Evolutionary conservation across 2,797 vertebrate genomes (phyloP).

Genomic region (Neopelma chrysocephalum): DNA sequence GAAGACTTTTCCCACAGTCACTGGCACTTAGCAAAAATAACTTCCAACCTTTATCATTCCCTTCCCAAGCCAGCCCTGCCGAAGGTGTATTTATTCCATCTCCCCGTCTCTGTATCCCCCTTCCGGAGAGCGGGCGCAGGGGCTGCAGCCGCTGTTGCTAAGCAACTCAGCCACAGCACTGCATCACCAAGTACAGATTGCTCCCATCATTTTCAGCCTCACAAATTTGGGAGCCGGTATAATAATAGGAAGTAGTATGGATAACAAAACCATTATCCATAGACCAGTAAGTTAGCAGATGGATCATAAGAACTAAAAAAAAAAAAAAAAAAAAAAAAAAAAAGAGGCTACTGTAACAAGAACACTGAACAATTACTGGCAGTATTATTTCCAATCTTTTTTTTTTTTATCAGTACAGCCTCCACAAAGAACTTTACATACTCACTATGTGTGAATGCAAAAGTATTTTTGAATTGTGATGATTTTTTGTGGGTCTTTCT

Average conservation of each 20-base stretch:
- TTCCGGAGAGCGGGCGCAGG: conserved; percentile 72
- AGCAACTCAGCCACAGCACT: conserved; percentile 70
- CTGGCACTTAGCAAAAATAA: conserved; percentile 43
- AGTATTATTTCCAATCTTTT: not conserved
- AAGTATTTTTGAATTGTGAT: not conserved
- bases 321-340: not conserved
- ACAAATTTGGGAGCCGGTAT: conserved; percentile 38
- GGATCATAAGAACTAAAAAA: not conserved
- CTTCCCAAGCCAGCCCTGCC: not conserved
- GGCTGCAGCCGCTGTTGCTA: conserved; percentile 69
- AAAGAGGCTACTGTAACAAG: not conserved
- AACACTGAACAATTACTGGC: not conserved
- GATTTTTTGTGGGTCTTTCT: not conserved
- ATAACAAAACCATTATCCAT: conserved; percentile 12
- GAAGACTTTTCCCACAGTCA: conserved; percentile 26
- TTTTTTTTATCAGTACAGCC: not conserved
- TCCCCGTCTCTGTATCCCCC: conserved; percentile 72
- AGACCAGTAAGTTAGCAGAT: not conserved
- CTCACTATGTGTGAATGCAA: not conserved
- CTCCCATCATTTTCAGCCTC: conserved; percentile 67
- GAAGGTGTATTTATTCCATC: conserved; percentile 67
- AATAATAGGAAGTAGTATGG: conserved; percentile 15
- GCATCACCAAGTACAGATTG: conserved; percentile 68
- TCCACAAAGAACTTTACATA: not conserved
- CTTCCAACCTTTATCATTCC: conserved; percentile 20